Conservation (phyloP, 2,113 vertebrate species). For the Neomonachus schauinslandi region DNA sequence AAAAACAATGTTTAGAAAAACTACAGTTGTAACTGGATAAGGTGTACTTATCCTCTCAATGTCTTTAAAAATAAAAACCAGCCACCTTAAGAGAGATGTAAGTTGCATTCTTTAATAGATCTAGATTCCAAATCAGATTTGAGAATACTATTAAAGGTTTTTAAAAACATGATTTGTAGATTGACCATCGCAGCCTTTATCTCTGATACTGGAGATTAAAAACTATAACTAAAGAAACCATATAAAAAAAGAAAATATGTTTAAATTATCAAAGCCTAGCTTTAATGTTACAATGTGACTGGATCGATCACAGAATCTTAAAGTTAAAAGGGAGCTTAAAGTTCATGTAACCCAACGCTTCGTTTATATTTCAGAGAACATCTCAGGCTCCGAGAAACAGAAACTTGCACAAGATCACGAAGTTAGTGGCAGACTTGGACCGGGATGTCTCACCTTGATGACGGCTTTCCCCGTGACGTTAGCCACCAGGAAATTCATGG, state of each 20-base stretch:
- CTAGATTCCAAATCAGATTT: neutral
- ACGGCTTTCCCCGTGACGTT: constrained; percentile 99
- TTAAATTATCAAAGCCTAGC: neutral
- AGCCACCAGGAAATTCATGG: constrained; percentile 99
- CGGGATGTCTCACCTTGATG: constrained; percentile 92
- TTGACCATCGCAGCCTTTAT: neutral
- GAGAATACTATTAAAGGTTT: neutral
- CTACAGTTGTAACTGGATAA: neutral
- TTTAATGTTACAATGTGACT: neutral
- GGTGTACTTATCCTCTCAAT: neutral
- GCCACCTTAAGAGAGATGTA: neutral
- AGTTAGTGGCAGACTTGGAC: neutral
- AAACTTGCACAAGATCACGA: neutral
- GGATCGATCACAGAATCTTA: neutral
- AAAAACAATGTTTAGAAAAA: neutral
- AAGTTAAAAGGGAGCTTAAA: neutral
- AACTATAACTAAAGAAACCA: neutral
- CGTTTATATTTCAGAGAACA: rapidly evolving
- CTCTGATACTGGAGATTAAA: neutral
- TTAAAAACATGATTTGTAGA: neutral
- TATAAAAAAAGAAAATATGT: neutral
- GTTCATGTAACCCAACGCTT: neutral
- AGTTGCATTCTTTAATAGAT: neutral
- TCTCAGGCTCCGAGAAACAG: neutral
- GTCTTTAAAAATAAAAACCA: neutral